phyloP scores from a whole-genome alignment of 2,797 vertebrate species.

The Pangasius larnaudii region DNA sequence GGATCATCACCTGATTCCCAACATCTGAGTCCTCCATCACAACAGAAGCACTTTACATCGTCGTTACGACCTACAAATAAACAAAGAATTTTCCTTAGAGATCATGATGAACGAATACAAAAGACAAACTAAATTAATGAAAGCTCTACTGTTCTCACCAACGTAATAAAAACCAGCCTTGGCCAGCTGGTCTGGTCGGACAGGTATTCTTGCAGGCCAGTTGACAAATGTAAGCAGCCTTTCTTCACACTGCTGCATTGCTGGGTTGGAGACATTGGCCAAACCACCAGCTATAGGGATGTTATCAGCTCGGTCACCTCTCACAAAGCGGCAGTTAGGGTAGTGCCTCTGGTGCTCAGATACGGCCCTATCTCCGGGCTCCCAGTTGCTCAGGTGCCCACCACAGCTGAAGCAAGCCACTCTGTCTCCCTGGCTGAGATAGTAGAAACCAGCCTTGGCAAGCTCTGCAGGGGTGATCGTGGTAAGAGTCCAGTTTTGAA shows the following conservation, averaged over 20 bases:
- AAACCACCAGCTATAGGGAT: constrained; percentile 71
- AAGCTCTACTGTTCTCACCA: constrained; percentile 75
- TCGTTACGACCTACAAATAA: constrained; percentile 86
- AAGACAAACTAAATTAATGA: neutral
- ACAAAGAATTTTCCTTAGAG: constrained; percentile 14
- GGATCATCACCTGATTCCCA: constrained; percentile 98
- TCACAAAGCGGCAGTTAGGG: constrained; percentile 89
- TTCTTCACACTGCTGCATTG: constrained; percentile 90
- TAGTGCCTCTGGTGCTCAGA: constrained; percentile 94
- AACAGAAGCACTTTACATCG: constrained; percentile 98
- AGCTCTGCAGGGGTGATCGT: constrained; percentile 87
- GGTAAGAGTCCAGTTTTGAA: constrained; percentile 83
- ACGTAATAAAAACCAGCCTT: constrained; percentile 98
- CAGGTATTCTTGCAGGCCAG: constrained; percentile 91
- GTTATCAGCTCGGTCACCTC: constrained; percentile 80
- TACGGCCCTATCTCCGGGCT: constrained; percentile 91
- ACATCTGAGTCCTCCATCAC: constrained; percentile 95
- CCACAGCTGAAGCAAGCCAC: constrained; percentile 96
- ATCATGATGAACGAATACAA: neutral
- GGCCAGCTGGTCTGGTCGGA: constrained; percentile 90
- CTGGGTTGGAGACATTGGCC: constrained; percentile 87
- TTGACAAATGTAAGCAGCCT: constrained; percentile 89
- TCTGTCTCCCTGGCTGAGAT: constrained; percentile 85
- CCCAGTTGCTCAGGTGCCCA: constrained; percentile 94
- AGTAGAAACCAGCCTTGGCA: constrained; percentile 95